Evolutionary conservation across 1,140 invertebrate species (phyloP).

Genomic region (Eulimnadia texana): DNA sequence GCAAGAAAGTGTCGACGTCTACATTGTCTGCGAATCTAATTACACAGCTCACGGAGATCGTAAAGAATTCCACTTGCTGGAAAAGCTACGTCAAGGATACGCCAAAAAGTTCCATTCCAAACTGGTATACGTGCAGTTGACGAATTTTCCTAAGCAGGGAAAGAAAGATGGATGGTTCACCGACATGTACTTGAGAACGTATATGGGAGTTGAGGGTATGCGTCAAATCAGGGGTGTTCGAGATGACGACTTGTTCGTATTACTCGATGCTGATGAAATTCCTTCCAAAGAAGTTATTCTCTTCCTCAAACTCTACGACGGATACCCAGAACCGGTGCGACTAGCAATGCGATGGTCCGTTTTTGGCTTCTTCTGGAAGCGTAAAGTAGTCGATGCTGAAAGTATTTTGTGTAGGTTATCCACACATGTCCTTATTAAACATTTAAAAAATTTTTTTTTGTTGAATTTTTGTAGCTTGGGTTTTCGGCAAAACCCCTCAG

Average conservation of each 20-base stretch:
- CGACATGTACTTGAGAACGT: constrained; percentile 20
- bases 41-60: constrained; percentile 30
- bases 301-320: constrained; percentile 47
- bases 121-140: constrained; percentile 36
- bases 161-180: constrained; percentile 20
- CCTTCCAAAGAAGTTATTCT: constrained; percentile 41
- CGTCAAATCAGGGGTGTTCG: constrained; percentile 24
- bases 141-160: constrained; percentile 24
- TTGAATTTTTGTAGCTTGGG: not conserved
- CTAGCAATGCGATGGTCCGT: constrained; percentile 47
- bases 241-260: constrained; percentile 44
- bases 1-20: constrained; percentile 45
- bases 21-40: constrained; percentile 42
- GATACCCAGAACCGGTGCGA: constrained; percentile 41
- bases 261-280: constrained; percentile 40
- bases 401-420: not conserved
- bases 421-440: no score
- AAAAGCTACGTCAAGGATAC: constrained; percentile 12
- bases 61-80: constrained; percentile 25
- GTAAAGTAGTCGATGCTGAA: constrained; percentile 20
- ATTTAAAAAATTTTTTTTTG: not conserved
- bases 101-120: constrained; percentile 30
- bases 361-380: constrained; percentile 48
- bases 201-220: constrained; percentile 17
- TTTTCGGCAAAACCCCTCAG: not conserved